Percentiles rank a stretch among this genome's conserved stretches.
These are phyloP conservation scores for Zaprionus inermis DNA, from an alignment of 1,140 invertebrate species.

Conservation along the genomic window DNA sequence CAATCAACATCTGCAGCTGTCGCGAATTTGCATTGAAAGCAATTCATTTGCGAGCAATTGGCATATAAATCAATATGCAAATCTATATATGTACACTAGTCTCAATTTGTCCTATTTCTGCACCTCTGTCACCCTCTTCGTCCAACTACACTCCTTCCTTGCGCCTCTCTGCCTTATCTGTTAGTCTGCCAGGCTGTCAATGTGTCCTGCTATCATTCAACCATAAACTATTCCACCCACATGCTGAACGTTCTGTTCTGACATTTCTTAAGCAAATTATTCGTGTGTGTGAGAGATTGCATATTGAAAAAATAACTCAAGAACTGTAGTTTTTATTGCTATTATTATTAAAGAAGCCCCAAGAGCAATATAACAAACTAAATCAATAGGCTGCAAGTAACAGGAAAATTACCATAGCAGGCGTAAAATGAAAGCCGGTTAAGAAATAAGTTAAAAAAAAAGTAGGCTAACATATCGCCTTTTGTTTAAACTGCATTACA, in stretches of 20 bases:
- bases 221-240: conserved; percentile 26
- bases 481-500: conserved; percentile 41
- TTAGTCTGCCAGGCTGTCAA: conserved; percentile 26
- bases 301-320: background rate
- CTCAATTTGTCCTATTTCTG: conserved; percentile 5
- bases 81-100: conserved; percentile 34
- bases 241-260: conserved; percentile 7
- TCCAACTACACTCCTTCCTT: background rate
- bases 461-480: background rate
- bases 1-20: conserved; percentile 50
- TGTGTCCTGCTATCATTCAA: conserved; percentile 24
- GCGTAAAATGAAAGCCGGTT: no score
- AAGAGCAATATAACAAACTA: conserved; percentile 55
- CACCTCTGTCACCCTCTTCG: background rate
- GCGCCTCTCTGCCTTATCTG: background rate
- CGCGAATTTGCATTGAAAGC: conserved; percentile 50
- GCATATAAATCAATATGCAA: conserved; percentile 51
- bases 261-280: conserved; percentile 11
- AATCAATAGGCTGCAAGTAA: conserved; percentile 25
- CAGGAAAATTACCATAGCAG: conserved; percentile 16
- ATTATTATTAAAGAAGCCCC: conserved; percentile 49
- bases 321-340: no score
- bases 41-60: conserved; percentile 45
- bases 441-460: no score
- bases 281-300: background rate